Evolutionary conservation across 2,113 vertebrate genomes (phyloP).

Genomic region (Lasiurus borealis): DNA sequence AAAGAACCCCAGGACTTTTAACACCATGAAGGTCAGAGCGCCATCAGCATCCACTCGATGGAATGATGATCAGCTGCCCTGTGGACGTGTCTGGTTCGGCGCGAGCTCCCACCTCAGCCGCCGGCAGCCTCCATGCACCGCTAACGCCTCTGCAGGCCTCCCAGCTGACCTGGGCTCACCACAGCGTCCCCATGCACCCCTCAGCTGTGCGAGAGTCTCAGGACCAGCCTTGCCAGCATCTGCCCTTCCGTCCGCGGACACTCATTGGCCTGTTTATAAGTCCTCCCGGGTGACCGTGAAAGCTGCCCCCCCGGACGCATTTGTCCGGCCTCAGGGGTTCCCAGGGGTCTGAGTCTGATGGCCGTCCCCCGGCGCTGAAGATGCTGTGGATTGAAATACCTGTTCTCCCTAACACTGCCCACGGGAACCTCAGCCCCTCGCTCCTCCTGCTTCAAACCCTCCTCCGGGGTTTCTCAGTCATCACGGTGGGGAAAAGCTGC

Average conservation of each 20-base stretch:
- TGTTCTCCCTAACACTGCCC: background rate
- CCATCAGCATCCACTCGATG: background rate
- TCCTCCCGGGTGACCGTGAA: background rate
- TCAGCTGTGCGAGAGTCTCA: background rate
- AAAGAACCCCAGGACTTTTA: background rate
- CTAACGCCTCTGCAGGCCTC: background rate
- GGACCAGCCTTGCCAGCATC: background rate
- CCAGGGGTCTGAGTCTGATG: background rate
- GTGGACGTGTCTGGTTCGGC: background rate
- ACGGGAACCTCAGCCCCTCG: background rate
- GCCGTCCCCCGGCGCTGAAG: too few relatives aligned
- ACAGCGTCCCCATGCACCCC: background rate
- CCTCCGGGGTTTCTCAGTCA: background rate
- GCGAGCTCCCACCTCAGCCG: background rate
- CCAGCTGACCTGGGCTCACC: accelerated
- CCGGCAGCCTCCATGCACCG: background rate
- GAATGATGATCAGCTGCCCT: background rate
- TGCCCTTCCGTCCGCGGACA: background rate
- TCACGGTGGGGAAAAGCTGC: background rate
- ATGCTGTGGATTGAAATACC: background rate
- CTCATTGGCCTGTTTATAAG: background rate
- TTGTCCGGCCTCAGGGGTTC: background rate
- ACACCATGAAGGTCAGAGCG: background rate
- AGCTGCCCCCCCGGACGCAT: background rate
- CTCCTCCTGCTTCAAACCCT: background rate